Base-by-base conservation (phyloP, 2,113 vertebrate genomes). In the Lophochroa leadbeateri region DNA sequence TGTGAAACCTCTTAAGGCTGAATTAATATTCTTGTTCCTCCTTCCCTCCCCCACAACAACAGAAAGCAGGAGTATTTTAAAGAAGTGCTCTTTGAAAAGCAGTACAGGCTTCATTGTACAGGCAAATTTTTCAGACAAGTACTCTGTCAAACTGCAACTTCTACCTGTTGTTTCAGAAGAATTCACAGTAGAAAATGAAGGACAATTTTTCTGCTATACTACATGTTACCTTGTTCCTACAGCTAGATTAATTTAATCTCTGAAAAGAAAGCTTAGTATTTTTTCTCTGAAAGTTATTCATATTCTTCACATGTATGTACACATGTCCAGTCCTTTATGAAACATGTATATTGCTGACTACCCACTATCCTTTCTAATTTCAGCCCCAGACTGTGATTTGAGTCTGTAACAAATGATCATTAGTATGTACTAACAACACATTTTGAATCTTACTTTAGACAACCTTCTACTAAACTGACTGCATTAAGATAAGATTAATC, bases 11-110 rank as follows among this genome's bases (percentile, higher is more conserved):
- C 77, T 70, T 83, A 70, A 63, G 55, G 64, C 41, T 83, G 58
- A 93, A 79, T 88, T 92, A 86, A 88, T 70, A 92, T 88, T 92
- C 67, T 67, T 83, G 25, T 23, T 92, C 19, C 49, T 90, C 49
- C 24, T 46, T 39, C 82, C 50, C 44, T 72, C 41, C n/a, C 35
- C n/a, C 44, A n/a, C 7, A 77, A 53, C 7, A 77, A 49, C 39
- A 86, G 53, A 72, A 88, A 82, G 31, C 18, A 57, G 3, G 7
- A 88, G 35, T 19, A 61, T 57, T 93, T 93, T 94, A 63, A 64
- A 41, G 47, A 85, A 92, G 18, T 27, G 9, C 29, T 81, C 64
- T 89, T 86, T 13, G 61, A 80, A 92, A 92, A 47, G 49, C 31
- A 74, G 49, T 74, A 61, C 4, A 33, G 63, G 69, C 16, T 79